Percentiles rank a stretch among this genome's conserved stretches.
Conservation (phyloP, 2,888 invertebrate genomes). For the Bembecia ichneumoniformis region DNA sequence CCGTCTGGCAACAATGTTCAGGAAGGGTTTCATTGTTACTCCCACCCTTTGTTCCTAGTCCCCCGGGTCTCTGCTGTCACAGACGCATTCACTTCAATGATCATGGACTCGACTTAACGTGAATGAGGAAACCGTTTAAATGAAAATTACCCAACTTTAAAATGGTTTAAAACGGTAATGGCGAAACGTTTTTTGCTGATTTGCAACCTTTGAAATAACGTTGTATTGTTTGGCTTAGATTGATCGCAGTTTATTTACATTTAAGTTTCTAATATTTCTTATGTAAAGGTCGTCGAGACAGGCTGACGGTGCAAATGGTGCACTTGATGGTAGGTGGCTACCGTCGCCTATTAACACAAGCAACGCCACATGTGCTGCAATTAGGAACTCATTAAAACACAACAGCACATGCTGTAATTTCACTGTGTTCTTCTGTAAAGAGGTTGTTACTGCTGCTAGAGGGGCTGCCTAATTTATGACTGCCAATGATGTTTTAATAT, state of each 20-base stretch:
- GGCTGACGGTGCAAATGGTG: no score
- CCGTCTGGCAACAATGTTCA: slow-evolving; percentile 31
- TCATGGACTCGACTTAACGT: slow-evolving; percentile 32
- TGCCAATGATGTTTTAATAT: no score
- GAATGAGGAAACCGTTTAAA: slow-evolving; percentile 25
- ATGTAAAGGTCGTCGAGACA: no score
- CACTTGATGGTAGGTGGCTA: no score
- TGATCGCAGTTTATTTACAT: background rate
- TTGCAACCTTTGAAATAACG: background rate
- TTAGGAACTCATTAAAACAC: no score
- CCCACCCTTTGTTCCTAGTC: slow-evolving; percentile 33
- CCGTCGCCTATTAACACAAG: no score
- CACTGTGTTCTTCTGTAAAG: no score
- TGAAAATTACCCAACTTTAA: background rate
- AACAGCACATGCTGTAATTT: no score
- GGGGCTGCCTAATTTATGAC: no score
- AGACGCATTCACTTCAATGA: slow-evolving; percentile 36
- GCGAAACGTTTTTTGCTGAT: background rate
- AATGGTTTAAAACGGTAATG: background rate
- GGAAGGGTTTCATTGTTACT: slow-evolving; percentile 47
- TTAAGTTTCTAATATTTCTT: no score
- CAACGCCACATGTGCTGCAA: no score
- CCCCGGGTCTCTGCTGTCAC: slow-evolving; percentile 30
- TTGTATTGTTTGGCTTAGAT: background rate
- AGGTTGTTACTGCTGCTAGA: no score